phyloP scores from a whole-genome alignment of 2,888 invertebrate genomes.

The Oeneis ivallda region DNA sequence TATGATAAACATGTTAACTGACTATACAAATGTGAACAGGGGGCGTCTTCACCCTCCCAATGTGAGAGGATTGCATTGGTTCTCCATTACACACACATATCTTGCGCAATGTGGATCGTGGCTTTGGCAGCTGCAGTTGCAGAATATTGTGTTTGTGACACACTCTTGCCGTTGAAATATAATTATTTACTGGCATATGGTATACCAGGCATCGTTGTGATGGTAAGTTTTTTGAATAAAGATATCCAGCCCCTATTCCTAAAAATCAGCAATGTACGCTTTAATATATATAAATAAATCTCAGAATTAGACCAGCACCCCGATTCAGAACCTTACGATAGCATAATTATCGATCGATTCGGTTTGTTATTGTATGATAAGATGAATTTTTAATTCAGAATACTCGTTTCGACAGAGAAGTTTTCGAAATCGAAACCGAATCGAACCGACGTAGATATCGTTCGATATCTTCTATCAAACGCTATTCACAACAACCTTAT shows the following conservation, averaged over 20 bases:
- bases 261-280: no score
- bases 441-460: no score
- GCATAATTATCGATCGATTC: no score
- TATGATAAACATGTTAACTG: neutral
- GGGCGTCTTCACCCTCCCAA: slow-evolving; percentile 82
- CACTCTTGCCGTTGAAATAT: slow-evolving; percentile 79
- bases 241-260: neutral
- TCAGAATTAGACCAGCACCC: no score
- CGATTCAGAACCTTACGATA: no score
- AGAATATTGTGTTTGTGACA: slow-evolving; percentile 83
- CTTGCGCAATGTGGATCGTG: slow-evolving; percentile 86
- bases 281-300: no score
- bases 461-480: no score
- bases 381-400: no score
- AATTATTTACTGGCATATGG: slow-evolving; percentile 84
- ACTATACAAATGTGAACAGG: slow-evolving; percentile 59
- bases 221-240: slow-evolving; percentile 76
- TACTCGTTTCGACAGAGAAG: no score
- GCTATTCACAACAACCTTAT: no score
- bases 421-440: no score
- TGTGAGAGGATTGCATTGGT: slow-evolving; percentile 85
- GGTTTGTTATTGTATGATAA: no score
- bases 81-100: slow-evolving; percentile 86
- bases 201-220: slow-evolving; percentile 83
- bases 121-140: slow-evolving; percentile 79